Percentiles rank a stretch among this genome's conserved stretches.
These are phyloP conservation scores for Bothrops alternatus DNA, from an alignment of 2,797 vertebrate genomes.

Conservation along the genomic window DNA sequence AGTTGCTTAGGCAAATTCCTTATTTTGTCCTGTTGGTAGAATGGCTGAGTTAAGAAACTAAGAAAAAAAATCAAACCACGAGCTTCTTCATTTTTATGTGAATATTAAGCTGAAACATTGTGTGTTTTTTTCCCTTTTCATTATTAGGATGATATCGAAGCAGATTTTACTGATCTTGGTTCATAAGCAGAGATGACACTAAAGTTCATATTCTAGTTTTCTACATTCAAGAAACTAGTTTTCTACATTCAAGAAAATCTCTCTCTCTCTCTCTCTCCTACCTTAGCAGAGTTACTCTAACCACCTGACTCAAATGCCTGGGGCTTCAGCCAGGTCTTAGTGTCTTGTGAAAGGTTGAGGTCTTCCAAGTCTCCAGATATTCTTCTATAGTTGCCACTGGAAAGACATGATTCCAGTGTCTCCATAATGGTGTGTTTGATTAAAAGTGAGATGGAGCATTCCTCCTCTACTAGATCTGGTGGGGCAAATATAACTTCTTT, in stretches of 20 bases:
- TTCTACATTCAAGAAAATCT: not conserved
- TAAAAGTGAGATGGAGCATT: not conserved
- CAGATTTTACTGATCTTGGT: not conserved
- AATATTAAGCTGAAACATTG: not conserved
- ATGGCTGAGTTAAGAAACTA: not conserved
- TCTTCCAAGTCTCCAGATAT: not conserved
- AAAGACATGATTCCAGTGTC: not conserved
- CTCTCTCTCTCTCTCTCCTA: not conserved
- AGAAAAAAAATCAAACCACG: not conserved
- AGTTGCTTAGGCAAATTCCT: not conserved
- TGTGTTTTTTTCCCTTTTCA: too few species aligned
- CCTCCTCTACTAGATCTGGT: not conserved
- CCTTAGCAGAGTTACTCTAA: not conserved
- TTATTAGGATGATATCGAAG: not conserved
- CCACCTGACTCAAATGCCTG: not conserved
- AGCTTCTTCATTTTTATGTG: not conserved
- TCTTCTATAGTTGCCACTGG: not conserved
- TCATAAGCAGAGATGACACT: not conserved
- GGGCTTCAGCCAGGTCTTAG: not conserved
- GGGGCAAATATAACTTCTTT: not conserved
- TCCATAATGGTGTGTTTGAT: not conserved
- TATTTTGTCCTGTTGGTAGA: not conserved
- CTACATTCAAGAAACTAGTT: too few species aligned
- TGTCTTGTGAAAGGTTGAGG: not conserved
- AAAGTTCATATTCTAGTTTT: not conserved